phyloP scores from a whole-genome alignment of 2,113 vertebrate genomes.

The Leptobrachium leishanense region DNA sequence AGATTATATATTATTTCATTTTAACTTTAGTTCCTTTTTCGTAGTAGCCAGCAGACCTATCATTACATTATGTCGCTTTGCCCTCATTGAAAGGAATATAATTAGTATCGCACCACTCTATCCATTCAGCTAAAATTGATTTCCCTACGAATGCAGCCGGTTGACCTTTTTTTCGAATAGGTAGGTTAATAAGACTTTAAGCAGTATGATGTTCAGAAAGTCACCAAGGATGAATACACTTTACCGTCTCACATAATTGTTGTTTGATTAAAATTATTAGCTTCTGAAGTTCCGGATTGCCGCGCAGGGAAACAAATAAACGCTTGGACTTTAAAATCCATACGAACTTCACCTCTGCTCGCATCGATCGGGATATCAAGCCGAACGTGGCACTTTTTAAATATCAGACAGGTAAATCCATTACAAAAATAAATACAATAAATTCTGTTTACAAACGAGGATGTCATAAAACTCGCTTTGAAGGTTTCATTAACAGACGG shows the following conservation, averaged over 20 bases:
- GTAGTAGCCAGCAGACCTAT: too few relatives aligned
- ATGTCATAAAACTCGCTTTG: constrained; percentile 14
- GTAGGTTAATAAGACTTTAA: constrained; percentile 37
- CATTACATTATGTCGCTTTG: background rate
- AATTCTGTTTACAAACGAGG: constrained; percentile 29
- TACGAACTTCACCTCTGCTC: constrained; percentile 29
- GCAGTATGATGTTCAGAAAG: constrained; percentile 13
- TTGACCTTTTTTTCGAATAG: constrained; percentile 31
- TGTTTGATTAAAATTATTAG: constrained; percentile 30
- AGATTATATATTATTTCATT: too few relatives aligned
- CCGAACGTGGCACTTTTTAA: constrained; percentile 34
- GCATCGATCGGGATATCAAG: constrained; percentile 29
- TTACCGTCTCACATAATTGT: constrained; percentile 19
- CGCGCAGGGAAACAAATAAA: constrained; percentile 22
- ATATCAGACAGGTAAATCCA: constrained; percentile 27
- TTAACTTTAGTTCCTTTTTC: too few relatives aligned
- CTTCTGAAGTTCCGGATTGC: background rate
- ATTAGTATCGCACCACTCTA: constrained; percentile 18
- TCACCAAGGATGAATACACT: constrained; percentile 5
- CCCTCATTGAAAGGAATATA: constrained; percentile 24
- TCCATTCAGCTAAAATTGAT: constrained; percentile 4
- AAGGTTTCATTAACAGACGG: constrained; percentile 22
- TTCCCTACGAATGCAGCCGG: background rate
- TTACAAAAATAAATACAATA: constrained; percentile 13
- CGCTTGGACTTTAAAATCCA: constrained; percentile 24